A percentile compares a stretch with the other conserved stretches of the same genome.
Evolutionary conservation across 1,140 invertebrate species (phyloP).

Genomic region (Lordiphosa mommai): DNA sequence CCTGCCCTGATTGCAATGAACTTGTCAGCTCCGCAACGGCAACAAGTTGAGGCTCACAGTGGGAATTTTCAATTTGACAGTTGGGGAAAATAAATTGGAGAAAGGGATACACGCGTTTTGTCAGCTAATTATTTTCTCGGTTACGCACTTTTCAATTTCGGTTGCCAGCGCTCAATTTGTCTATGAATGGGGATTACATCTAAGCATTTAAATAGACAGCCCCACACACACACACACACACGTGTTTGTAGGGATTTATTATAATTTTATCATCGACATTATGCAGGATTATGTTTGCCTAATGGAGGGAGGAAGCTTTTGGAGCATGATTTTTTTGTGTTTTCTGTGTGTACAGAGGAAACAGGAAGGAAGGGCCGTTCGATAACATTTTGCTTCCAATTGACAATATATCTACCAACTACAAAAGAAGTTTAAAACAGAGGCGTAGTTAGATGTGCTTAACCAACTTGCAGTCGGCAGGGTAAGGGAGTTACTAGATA

Average conservation of each 20-base stretch:
- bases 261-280: conserved; percentile 38
- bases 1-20: conserved; percentile 33
- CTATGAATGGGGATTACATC: background rate
- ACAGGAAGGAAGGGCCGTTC: conserved; percentile 36
- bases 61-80: conserved; percentile 11
- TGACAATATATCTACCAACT: conserved; percentile 22
- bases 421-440: background rate
- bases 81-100: conserved; percentile 3
- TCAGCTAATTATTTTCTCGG: conserved; percentile 53
- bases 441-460: background rate
- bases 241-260: conserved; percentile 15
- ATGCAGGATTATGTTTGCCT: conserved; percentile 18
- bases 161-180: conserved; percentile 1
- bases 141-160: conserved; percentile 22
- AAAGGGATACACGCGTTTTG: conserved; percentile 12
- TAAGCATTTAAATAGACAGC: background rate
- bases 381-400: conserved; percentile 27
- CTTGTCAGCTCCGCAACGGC: conserved; percentile 26
- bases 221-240: conserved; percentile 2
- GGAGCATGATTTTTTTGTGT: background rate
- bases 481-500: too few species aligned
- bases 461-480: too few species aligned
- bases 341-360: conserved; percentile 20
- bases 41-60: conserved; percentile 19
- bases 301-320: background rate